Percentiles rank a stretch among this genome's conserved stretches.
These are phyloP conservation scores for Aurelia coerulea DNA, from an alignment of 30 jellyfish, hydroid and myxozoan species.

Conservation along the genomic window DNA sequence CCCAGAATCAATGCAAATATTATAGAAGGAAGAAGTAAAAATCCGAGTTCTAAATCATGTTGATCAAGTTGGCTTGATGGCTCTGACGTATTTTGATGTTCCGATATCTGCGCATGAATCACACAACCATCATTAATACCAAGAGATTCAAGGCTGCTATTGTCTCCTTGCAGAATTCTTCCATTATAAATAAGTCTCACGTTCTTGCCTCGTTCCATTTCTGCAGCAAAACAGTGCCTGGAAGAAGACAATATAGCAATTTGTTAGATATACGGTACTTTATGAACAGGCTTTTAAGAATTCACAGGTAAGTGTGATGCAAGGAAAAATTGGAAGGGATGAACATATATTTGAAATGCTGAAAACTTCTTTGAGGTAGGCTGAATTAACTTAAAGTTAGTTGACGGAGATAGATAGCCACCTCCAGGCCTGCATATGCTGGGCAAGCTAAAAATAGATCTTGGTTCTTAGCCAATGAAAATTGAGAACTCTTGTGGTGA, in stretches of 20 bases:
- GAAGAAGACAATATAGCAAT: background rate
- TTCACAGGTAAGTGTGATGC: no score
- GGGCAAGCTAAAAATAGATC: no score
- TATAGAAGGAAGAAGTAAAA: conserved; percentile 51
- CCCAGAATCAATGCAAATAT: conserved; percentile 42
- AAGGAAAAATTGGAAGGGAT: no score
- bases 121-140: conserved; percentile 64
- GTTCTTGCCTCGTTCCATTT: conserved; percentile 57
- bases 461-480: no score
- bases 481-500: no score
- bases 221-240: conserved; percentile 63
- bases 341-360: no score
- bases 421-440: no score
- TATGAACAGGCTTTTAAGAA: no score
- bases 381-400: no score
- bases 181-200: conserved; percentile 76
- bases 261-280: no score
- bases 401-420: no score
- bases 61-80: background rate
- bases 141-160: conserved; percentile 33
- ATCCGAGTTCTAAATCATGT: conserved; percentile 61
- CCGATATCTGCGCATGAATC: conserved; percentile 76
- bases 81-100: background rate
- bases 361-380: no score
- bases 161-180: conserved; percentile 68